phyloP scores from a whole-genome alignment of 2,797 vertebrate genomes.

The Rhinogobio ventralis region DNA sequence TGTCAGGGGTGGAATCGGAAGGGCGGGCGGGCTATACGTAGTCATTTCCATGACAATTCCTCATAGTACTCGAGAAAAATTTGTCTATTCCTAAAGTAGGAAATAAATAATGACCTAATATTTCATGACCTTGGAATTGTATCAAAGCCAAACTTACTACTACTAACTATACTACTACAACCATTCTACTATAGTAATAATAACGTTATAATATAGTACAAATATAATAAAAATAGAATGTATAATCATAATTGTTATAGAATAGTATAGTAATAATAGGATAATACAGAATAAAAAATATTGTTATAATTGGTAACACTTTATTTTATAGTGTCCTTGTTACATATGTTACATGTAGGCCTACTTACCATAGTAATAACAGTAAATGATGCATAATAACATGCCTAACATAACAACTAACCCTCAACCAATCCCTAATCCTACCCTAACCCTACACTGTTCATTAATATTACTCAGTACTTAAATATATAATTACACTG shows the following conservation, averaged over 20 bases:
- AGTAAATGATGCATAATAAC: too few relatives aligned
- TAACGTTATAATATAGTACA: background rate
- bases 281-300: too few relatives aligned
- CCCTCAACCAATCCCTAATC: too few relatives aligned
- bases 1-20: slow-evolving; percentile 44
- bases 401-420: too few relatives aligned
- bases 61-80: background rate
- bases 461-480: too few relatives aligned
- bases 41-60: slow-evolving; percentile 60
- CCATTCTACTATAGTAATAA: too few relatives aligned
- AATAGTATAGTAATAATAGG: background rate
- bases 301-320: too few relatives aligned
- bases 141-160: background rate
- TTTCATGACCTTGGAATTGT: background rate
- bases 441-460: too few relatives aligned
- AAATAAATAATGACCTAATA: background rate
- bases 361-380: too few relatives aligned
- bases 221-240: background rate
- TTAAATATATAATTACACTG: too few relatives aligned
- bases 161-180: background rate
- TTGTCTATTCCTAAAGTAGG: background rate
- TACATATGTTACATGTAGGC: too few relatives aligned
- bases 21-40: slow-evolving; percentile 75
- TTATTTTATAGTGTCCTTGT: too few relatives aligned
- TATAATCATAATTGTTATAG: background rate